Evolutionary conservation across 2,888 invertebrate genomes (phyloP), one percentile per base, ranked within the genome.

Genomic region (Catonia carolina): DNA sequence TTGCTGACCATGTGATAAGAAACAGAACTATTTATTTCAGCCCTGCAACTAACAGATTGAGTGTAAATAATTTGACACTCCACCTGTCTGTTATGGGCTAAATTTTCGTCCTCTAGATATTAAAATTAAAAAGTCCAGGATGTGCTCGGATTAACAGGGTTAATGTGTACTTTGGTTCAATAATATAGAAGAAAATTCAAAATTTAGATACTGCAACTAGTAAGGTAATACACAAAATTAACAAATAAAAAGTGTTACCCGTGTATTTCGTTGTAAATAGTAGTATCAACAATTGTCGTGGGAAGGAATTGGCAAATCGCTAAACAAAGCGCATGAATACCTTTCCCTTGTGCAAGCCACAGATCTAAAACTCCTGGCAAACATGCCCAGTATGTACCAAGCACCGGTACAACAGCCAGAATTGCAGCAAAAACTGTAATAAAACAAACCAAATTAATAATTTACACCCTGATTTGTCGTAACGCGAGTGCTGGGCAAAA

Each of bases 231-330:
- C 8, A 10, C 8, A 7, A 10, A 10, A 10, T 33, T 10, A 33
- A 33, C n/a, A n/a, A 55, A 15, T 42, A 50, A 48, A 31, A 20
- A 47, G 54, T 6, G 5, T 27, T 72, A 94, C 93, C 95, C 95
- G 77, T 95, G 94, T 64, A 99, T 96, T 76, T 98, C 98, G 50
- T 89, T 89, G 72, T 98, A 97, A 65, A 99, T 95, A 17, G 94
- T 89, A 0, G 93, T 90, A 70, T 99, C 97, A 5, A 98, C 89
- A 68, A 96, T 85, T 61, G 85, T 88, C 39, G 90, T 86, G 1
- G 98, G 97, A 51, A 95, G 79, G 68, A 97, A 86, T 68, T 96
- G 94, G 36, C 83, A 84, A 12, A 88, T 73, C 8, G 92, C 83
- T 65, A 99, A 81, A 7, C 88, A 70, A 2, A 94, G 70, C 1